phyloP scores from a whole-genome alignment of 1,140 invertebrate species.

The Lycorma delicatula region DNA sequence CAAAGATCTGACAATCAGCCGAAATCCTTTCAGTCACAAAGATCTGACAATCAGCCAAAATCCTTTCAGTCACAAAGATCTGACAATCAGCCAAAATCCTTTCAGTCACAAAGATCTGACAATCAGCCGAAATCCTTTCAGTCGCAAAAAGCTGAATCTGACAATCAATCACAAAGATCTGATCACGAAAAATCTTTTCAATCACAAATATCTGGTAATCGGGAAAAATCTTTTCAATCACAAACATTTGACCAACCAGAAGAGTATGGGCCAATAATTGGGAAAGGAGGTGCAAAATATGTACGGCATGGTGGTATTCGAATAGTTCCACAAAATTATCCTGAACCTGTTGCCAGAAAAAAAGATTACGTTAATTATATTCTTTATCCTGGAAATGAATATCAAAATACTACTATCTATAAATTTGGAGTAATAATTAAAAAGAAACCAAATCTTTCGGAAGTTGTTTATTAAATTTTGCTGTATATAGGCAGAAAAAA shows the following conservation, averaged over 20 bases:
- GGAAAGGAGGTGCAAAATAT: background rate
- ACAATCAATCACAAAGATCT: background rate
- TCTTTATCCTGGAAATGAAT: conserved; percentile 19
- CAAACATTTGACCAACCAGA: background rate
- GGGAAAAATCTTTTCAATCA: background rate
- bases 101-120: background rate
- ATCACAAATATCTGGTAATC: background rate
- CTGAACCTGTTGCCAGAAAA: conserved; percentile 7
- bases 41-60: background rate
- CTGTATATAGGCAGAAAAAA: no score
- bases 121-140: background rate
- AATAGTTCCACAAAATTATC: background rate
- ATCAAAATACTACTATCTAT: conserved; percentile 19
- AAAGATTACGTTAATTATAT: conserved; percentile 16
- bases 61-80: background rate
- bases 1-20: background rate
- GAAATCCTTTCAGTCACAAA: background rate
- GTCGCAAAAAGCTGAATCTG: background rate
- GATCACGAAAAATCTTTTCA: background rate
- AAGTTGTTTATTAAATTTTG: background rate
- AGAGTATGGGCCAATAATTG: background rate
- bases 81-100: background rate
- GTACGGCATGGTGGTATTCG: background rate
- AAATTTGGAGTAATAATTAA: conserved; percentile 20
- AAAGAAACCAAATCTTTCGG: background rate